Evolutionary conservation across 2,888 invertebrate species (phyloP).

Genomic region (Nipponacmea schrenckii): DNA sequence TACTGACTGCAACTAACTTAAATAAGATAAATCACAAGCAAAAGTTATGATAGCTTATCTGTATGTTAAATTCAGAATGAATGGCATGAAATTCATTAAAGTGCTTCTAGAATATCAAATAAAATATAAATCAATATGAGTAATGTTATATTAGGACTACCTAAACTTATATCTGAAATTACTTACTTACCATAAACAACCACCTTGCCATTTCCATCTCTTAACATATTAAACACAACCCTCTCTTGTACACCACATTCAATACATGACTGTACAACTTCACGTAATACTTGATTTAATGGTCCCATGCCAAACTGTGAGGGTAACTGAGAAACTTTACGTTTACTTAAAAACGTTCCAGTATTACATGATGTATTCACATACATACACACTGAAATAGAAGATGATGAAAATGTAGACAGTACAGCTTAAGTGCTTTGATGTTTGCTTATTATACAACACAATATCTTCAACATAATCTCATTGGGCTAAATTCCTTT

Average conservation of each 20-base stretch:
- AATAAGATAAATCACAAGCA: not conserved
- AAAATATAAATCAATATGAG: too few relatives aligned
- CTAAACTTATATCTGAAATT: not conserved
- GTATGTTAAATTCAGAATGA: not conserved
- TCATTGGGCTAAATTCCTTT: not conserved
- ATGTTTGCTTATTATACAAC: too few relatives aligned
- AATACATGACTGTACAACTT: conserved; percentile 73
- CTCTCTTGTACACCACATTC: conserved; percentile 72
- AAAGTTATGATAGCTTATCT: not conserved
- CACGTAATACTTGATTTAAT: conserved; percentile 71
- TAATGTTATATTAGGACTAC: too few relatives aligned
- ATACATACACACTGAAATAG: conserved; percentile 70
- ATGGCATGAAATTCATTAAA: not conserved
- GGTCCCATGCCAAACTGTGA: conserved; percentile 72
- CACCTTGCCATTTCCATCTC: conserved; percentile 72
- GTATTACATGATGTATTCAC: conserved; percentile 73
- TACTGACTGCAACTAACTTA: not conserved
- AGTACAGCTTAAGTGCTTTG: too few relatives aligned
- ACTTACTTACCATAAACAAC: conserved; percentile 54
- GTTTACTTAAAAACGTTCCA: conserved; percentile 73
- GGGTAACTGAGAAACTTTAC: conserved; percentile 71
- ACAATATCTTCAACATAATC: too few relatives aligned
- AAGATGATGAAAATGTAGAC: not conserved
- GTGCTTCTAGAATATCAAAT: not conserved
- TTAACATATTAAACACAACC: conserved; percentile 71